Base-by-base conservation (phyloP, 2,888 invertebrate genomes). In the Dysmachus trigonus region DNA sequence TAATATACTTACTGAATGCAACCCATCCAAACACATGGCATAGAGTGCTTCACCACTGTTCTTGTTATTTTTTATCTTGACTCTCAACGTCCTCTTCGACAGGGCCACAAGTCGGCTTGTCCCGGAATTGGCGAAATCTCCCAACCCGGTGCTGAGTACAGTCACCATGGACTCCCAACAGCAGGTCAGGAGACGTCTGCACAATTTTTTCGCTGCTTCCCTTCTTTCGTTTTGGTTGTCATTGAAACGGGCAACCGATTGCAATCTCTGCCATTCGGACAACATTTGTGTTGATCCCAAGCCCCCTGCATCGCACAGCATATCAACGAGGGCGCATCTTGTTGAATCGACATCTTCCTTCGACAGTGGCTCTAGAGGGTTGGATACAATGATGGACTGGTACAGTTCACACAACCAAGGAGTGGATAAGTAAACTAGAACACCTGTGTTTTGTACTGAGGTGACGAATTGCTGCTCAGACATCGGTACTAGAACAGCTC, bases 331-430 rank as follows among this genome's bases (percentile, higher is more conserved):
- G 5, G 92, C 92, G 88, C 92, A 92, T 2, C 92, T 90, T 13
- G 87, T 89, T 2, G 90, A 90, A 6, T 91, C 90, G 79, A 90
- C 87, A 85, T 91, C 91, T n/a, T 90, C 90, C 5, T 89, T 88
- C 13, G 89, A 88, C 88, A 92, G 89, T 13, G 89, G 88, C 51
- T 91, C 91, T 83, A 92, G 87, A 1, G 92, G 90, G 88, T 92
- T 92, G 86, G 94, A 94, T 0, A 95, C 94, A 4, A 98, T 93
- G 1, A 98, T 95, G 90, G 96, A 96, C 89, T 97, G 97, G 90
- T 98, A 99, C 7, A 99, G 93, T 90, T 98, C 98, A 47, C 97
- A 95, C 2, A 99, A 94, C 98, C 98, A 99, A 0, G 97, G 96
- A 0, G 97, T 97, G 0, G 98, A 98, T 10, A 98, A 93, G 90